phyloP scores from a whole-genome alignment of 1,140 invertebrate species.

The Helicoverpa zea region DNA sequence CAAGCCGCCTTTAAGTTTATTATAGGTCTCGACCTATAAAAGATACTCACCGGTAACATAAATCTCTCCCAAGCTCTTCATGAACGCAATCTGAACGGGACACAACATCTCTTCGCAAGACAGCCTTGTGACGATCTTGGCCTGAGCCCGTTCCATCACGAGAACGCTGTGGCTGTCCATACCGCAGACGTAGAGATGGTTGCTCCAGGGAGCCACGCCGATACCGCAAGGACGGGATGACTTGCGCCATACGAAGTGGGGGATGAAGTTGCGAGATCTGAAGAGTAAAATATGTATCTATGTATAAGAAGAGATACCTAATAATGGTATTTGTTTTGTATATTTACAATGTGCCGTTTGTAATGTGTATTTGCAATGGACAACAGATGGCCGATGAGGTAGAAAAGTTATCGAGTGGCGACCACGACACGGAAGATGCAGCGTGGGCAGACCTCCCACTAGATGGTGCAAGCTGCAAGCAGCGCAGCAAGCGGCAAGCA shows the following conservation, averaged over 20 bases:
- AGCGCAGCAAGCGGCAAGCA: too few species aligned
- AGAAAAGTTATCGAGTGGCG: too few species aligned
- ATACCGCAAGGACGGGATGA: slow-evolving; percentile 88
- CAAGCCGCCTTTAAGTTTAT: neutral
- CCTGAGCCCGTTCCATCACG: slow-evolving; percentile 87
- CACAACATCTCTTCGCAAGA: slow-evolving; percentile 88
- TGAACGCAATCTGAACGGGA: slow-evolving; percentile 90
- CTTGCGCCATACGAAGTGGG: slow-evolving; percentile 86
- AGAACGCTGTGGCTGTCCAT: slow-evolving; percentile 87
- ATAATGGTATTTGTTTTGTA: too few species aligned
- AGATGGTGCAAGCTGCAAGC: too few species aligned
- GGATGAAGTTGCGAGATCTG: slow-evolving; percentile 84
- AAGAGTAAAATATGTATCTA: neutral
- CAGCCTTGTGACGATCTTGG: slow-evolving; percentile 84
- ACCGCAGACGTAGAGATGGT: slow-evolving; percentile 87
- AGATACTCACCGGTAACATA: slow-evolving; percentile 88
- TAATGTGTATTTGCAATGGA: too few species aligned
- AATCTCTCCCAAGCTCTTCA: slow-evolving; percentile 87
- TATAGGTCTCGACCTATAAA: too few species aligned
- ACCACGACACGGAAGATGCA: too few species aligned
- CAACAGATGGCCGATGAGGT: neutral
- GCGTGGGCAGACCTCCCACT: too few species aligned
- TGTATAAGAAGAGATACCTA: too few species aligned
- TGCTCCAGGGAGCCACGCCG: slow-evolving; percentile 87
- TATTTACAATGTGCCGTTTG: too few species aligned